Percentiles rank a stretch among this genome's conserved stretches.
Evolutionary conservation across 2,113 vertebrate species (phyloP).

Genomic region (Parus major): DNA sequence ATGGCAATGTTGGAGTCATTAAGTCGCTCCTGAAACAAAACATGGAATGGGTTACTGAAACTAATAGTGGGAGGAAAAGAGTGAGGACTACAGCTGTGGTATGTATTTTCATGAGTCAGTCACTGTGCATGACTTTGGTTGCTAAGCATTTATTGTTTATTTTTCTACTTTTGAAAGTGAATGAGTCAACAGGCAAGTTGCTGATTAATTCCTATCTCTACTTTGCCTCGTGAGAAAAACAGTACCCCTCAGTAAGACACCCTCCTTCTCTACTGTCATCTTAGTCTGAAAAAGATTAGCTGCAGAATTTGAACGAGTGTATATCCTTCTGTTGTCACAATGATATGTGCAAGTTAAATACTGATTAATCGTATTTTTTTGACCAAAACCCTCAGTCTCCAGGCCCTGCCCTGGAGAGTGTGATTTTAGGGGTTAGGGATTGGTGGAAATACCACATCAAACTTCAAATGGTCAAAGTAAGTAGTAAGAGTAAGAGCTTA

Average conservation of each 20-base stretch:
- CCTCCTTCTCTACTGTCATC: not conserved
- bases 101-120: not conserved
- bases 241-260: not conserved
- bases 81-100: not conserved
- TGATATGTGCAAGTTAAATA: not conserved
- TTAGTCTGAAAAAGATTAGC: not conserved
- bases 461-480: not conserved
- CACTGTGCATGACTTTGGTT: not conserved
- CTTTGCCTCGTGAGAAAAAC: not conserved
- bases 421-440: not conserved
- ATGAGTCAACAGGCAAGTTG: not conserved
- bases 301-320: not conserved
- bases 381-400: not conserved
- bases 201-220: not conserved
- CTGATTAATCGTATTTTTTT: not conserved
- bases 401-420: not conserved
- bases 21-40: not conserved
- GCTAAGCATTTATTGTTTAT: constrained; percentile 25
- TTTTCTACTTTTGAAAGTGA: not conserved
- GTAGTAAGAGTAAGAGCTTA: not conserved
- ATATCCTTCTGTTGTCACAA: not conserved
- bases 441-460: not conserved
- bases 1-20: not conserved
- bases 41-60: not conserved
- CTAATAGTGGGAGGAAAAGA: not conserved